Evolutionary conservation across 2,113 vertebrate genomes (phyloP).

Genomic region (Onychostruthus taczanowskii): DNA sequence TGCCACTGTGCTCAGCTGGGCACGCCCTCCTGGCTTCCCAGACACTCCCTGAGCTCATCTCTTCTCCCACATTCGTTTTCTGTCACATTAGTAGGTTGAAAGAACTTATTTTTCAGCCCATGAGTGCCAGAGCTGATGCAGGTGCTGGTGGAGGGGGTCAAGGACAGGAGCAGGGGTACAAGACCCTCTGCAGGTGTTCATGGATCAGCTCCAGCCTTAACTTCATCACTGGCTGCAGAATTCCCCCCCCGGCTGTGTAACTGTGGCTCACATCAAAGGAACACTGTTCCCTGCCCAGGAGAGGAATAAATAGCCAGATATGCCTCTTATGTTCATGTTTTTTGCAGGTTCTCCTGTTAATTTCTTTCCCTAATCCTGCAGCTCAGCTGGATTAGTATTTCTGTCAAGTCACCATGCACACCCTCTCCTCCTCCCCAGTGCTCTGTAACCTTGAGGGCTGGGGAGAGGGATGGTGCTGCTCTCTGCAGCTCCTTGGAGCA

Average conservation of each 20-base stretch:
- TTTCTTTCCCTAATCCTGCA: neutral
- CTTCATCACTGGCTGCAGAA: neutral
- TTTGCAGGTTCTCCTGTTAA: neutral
- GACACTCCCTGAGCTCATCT: neutral
- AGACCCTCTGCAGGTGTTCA: neutral
- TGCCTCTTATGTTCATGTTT: neutral
- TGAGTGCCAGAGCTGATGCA: neutral
- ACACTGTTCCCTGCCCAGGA: neutral
- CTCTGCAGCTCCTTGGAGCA: neutral
- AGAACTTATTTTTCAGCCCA: neutral
- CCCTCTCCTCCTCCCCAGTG: neutral
- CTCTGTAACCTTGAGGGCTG: slow-evolving; percentile 34
- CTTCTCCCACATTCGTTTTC: neutral
- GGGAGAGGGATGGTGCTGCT: neutral
- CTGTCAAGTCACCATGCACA: neutral
- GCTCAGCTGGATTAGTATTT: slow-evolving; percentile 26
- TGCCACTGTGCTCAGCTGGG: neutral
- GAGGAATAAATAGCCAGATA: neutral
- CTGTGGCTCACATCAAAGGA: neutral
- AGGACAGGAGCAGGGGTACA: neutral
- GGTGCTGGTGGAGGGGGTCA: neutral
- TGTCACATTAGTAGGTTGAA: neutral
- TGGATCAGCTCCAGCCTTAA: neutral
- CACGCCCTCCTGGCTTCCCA: neutral
- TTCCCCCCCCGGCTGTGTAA: neutral